Percentiles rank a stretch among this genome's conserved stretches.
phyloP scores from a whole-genome alignment of 2,113 vertebrate species.

The Callipepla squamata region DNA sequence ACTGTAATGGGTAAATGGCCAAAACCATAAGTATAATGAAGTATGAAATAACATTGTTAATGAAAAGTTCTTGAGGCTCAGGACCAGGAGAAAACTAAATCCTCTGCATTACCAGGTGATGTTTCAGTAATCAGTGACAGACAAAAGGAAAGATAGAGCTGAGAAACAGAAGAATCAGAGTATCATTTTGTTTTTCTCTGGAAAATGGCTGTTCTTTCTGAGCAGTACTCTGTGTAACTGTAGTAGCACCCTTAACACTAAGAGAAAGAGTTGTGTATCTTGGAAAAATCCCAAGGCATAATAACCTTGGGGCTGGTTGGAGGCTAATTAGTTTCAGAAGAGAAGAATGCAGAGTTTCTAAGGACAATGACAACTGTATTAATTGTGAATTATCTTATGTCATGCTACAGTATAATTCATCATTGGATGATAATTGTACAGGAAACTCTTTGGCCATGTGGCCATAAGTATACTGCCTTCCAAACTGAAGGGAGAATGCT shows the following conservation, averaged over 20 bases:
- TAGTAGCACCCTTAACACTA: neutral
- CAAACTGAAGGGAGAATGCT: neutral
- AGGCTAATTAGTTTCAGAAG: neutral
- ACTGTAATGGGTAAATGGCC: neutral
- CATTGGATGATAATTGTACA: neutral
- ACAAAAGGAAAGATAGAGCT: neutral
- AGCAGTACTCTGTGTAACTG: neutral
- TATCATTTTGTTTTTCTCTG: neutral
- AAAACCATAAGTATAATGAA: neutral
- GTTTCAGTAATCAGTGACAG: neutral
- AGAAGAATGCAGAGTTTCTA: neutral
- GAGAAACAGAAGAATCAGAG: neutral
- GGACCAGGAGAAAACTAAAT: neutral
- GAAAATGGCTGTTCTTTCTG: neutral
- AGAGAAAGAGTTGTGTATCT: neutral
- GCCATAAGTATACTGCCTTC: neutral
- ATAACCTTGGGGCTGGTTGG: neutral
- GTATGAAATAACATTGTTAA: neutral
- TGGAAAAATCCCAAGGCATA: neutral
- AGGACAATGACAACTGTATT: neutral
- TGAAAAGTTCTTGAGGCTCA: neutral
- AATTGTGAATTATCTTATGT: constrained; percentile 1
- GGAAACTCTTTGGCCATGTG: neutral
- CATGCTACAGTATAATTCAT: neutral
- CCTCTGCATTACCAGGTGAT: neutral